A percentile compares a stretch with the other conserved stretches of the same genome.
Evolutionary conservation across 2,888 invertebrate species (phyloP).

Genomic region (Drosophila kambysellisi): DNA sequence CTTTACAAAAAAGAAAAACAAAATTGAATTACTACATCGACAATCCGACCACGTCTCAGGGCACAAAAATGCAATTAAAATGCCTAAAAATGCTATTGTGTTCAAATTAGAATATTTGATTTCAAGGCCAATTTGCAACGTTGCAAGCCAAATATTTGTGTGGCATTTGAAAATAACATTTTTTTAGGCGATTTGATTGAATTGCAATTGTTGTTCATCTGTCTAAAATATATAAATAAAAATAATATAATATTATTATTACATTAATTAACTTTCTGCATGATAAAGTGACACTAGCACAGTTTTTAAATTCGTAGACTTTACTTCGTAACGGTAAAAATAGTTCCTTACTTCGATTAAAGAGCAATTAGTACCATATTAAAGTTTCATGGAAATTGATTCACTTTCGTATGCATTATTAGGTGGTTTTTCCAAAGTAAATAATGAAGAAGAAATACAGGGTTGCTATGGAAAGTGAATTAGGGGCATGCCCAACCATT

Average conservation of each 20-base stretch:
- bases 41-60: slow-evolving; percentile 26
- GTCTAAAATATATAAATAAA: no score
- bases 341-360: background rate
- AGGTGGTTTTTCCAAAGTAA: background rate
- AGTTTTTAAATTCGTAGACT: no score
- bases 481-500: background rate
- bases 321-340: background rate
- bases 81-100: background rate
- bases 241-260: background rate
- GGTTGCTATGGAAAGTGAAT: slow-evolving; percentile 26
- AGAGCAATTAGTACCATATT: background rate
- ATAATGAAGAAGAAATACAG: background rate
- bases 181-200: background rate
- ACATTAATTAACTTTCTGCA: background rate
- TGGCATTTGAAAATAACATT: background rate
- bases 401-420: background rate
- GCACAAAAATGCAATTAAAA: slow-evolving; percentile 67
- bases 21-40: no score
- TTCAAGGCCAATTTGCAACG: background rate
- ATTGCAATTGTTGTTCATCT: background rate
- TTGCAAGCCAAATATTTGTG: background rate
- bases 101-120: slow-evolving; percentile 7
- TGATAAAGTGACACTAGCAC: background rate
- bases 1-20: background rate
- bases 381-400: background rate